Conservation (phyloP, 2,888 invertebrate genomes). For the Agonopterix heracliana region DNA sequence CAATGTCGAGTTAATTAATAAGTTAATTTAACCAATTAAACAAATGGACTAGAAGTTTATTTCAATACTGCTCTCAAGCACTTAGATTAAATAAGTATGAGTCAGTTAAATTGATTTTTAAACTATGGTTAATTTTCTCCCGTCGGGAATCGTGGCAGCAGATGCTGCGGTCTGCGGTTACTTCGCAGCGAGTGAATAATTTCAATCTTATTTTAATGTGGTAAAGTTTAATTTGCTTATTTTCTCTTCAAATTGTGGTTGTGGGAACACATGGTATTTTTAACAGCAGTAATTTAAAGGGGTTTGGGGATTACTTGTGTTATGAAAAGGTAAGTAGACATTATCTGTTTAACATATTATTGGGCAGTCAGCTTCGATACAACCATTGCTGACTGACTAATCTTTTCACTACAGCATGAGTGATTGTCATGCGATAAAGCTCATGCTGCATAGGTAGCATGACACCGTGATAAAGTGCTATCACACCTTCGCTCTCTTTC, state of each 20-base stretch:
- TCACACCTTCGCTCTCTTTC: too few relatives aligned
- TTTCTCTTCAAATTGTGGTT: conserved; percentile 10
- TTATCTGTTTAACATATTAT: too few relatives aligned
- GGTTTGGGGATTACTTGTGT: too few relatives aligned
- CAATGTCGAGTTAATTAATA: background rate
- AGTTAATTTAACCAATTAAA: conserved; percentile 4
- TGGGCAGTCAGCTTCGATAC: too few relatives aligned
- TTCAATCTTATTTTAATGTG: conserved; percentile 1
- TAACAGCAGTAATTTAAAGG: background rate
- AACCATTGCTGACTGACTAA: too few relatives aligned
- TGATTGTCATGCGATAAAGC: too few relatives aligned
- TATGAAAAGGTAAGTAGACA: too few relatives aligned
- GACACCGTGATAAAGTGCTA: too few relatives aligned
- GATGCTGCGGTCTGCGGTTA: conserved; percentile 48
- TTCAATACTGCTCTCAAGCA: background rate
- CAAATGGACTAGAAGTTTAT: conserved; percentile 4
- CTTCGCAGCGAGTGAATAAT: conserved; percentile 1
- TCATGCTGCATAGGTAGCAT: too few relatives aligned
- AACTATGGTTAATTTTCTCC: conserved; percentile 44
- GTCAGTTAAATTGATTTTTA: conserved; percentile 35
- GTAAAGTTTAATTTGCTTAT: conserved; percentile 19
- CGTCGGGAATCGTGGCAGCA: conserved; percentile 45
- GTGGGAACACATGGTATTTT: conserved; percentile 21
- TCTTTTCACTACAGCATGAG: too few relatives aligned
- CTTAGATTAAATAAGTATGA: conserved; percentile 2